Evolutionary conservation across 1,140 invertebrate genomes (phyloP).

Genomic region (Zaprionus tsacasi): DNA sequence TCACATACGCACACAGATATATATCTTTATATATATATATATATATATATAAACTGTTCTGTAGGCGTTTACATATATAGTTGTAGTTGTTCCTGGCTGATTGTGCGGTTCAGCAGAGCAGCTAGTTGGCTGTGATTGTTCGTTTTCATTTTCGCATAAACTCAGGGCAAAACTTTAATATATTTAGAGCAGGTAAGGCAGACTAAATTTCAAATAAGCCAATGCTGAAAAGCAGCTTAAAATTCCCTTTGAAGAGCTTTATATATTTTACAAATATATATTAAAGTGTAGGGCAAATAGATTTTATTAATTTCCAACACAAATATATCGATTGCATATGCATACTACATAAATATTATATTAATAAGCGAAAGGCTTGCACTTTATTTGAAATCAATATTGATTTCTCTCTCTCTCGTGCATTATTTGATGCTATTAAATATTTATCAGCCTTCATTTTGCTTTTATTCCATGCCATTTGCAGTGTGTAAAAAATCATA

Average conservation of each 20-base stretch:
- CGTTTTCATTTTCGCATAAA: conserved; percentile 12
- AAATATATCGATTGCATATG: background rate
- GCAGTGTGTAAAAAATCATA: conserved; percentile 20
- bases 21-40: no score
- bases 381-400: conserved; percentile 3
- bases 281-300: background rate
- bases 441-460: background rate
- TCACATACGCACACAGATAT: conserved; percentile 5
- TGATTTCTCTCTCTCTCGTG: background rate
- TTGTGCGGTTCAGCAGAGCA: conserved; percentile 40
- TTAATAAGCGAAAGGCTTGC: background rate
- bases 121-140: conserved; percentile 38
- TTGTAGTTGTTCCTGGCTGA: no score
- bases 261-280: background rate
- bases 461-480: background rate
- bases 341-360: background rate
- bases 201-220: background rate
- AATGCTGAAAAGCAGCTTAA: no score
- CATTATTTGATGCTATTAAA: background rate
- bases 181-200: background rate
- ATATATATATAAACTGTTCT: conserved; percentile 8
- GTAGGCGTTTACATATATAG: background rate
- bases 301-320: background rate
- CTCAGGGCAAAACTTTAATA: conserved; percentile 14
- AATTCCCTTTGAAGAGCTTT: background rate